Evolutionary conservation across 2,113 vertebrate species (phyloP).

Genomic region (Pimephales promelas): DNA sequence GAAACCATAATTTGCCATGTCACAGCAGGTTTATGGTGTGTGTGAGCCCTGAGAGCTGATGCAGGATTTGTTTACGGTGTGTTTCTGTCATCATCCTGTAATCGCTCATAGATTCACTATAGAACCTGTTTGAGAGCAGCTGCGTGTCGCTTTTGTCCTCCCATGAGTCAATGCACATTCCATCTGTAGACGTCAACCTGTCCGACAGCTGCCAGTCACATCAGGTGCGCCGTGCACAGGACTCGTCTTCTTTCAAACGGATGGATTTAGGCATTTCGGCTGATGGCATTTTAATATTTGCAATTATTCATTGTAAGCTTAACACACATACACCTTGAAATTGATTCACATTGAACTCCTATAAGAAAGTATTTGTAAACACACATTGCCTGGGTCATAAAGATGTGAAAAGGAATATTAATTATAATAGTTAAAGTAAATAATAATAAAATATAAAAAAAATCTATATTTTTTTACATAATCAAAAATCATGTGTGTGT

Average conservation of each 20-base stretch:
- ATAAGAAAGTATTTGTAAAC: too few species aligned
- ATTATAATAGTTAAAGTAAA: too few species aligned
- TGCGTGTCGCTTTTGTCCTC: background rate
- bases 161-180: background rate
- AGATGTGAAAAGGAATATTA: too few species aligned
- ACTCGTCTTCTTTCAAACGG: background rate
- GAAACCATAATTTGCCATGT: background rate
- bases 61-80: background rate
- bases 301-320: background rate
- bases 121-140: slow-evolving; percentile 30
- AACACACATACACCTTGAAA: background rate
- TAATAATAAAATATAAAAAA: too few species aligned
- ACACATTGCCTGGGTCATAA: too few species aligned
- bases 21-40: background rate
- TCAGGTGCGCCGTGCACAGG: background rate
- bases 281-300: background rate
- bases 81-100: background rate
- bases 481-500: too few species aligned
- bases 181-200: background rate
- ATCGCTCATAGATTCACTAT: background rate
- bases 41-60: background rate
- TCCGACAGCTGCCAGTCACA: slow-evolving; percentile 11
- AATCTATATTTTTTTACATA: too few species aligned
- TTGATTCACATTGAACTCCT: too few species aligned
- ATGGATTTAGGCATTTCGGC: background rate